A percentile compares a stretch with the other conserved stretches of the same genome.
Conservation (phyloP, 2,797 vertebrate species). For the Okamejei kenojei region DNA sequence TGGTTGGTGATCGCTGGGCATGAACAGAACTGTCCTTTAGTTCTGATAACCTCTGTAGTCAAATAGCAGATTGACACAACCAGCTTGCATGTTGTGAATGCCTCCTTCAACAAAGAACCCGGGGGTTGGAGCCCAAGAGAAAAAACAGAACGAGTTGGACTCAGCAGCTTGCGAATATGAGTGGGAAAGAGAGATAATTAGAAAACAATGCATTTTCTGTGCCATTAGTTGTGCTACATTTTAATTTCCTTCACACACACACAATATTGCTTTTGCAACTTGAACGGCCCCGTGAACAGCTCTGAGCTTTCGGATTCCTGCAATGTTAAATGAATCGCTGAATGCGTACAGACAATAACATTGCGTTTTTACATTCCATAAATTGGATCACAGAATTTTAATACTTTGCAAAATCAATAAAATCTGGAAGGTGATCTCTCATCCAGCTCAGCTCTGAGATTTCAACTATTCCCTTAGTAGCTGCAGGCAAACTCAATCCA, state of each 20-base stretch:
- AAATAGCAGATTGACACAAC: neutral
- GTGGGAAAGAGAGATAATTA: neutral
- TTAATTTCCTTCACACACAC: neutral
- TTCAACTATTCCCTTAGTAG: neutral
- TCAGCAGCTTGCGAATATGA: neutral
- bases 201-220: neutral
- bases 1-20: neutral
- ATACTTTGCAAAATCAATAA: slow-evolving; percentile 3
- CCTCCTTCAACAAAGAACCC: neutral
- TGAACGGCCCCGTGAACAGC: neutral
- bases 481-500: neutral
- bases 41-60: neutral
- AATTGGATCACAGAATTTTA: slow-evolving; percentile 20
- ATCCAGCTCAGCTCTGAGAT: neutral
- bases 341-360: neutral
- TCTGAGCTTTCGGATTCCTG: neutral
- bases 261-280: neutral
- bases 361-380: neutral
- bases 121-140: neutral
- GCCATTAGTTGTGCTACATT: neutral
- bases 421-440: neutral
- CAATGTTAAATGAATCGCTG: neutral
- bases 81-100: neutral
- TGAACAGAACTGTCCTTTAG: neutral
- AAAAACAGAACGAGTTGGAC: neutral